phyloP scores from a whole-genome alignment of 2,113 vertebrate genomes.

The Mohoua ochrocephala region DNA sequence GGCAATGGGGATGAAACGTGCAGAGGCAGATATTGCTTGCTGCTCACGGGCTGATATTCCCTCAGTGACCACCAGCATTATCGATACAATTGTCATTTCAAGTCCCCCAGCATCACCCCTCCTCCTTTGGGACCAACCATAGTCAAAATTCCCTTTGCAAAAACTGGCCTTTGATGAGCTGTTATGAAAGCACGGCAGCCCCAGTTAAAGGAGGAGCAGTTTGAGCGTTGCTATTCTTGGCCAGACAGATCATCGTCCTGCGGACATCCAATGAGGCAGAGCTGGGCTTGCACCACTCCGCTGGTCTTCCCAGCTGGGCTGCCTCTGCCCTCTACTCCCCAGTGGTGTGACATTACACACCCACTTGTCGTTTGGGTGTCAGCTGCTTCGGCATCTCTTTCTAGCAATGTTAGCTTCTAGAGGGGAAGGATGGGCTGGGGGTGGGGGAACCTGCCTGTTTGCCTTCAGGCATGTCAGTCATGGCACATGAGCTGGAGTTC shows the following conservation, averaged over 20 bases:
- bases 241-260: neutral
- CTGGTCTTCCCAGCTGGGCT: neutral
- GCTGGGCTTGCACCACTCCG: neutral
- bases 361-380: neutral
- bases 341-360: neutral
- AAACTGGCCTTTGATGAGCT: neutral
- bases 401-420: neutral
- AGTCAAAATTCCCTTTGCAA: neutral
- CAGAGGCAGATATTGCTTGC: neutral
- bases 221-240: neutral
- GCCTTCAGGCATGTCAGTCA: neutral
- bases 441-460: neutral
- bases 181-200: neutral
- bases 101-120: neutral
- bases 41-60: neutral
- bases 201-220: neutral
- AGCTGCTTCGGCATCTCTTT: neutral
- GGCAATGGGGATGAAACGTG: accelerated
- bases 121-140: neutral
- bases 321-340: neutral
- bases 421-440: neutral
- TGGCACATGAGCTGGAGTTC: neutral
- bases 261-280: neutral
- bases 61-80: neutral
- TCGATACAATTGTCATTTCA: neutral